Percentiles rank a stretch among this genome's conserved stretches.
Conservation (phyloP, 2,797 vertebrate species). For the Chelonia mydas region DNA sequence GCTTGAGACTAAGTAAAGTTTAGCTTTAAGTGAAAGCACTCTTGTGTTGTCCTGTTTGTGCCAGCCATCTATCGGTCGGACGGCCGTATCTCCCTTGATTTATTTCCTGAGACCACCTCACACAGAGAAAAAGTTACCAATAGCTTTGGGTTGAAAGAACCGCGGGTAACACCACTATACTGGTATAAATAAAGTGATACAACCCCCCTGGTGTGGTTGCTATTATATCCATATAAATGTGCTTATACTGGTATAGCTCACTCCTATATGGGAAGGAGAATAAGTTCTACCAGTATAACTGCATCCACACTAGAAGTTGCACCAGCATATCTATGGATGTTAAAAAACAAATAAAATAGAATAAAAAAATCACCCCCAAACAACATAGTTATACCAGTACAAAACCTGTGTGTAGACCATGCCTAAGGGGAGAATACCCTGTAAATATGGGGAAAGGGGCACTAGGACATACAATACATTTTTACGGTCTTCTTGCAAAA, state of each 20-base stretch:
- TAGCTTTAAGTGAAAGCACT: too few species aligned
- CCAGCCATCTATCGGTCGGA: too few species aligned
- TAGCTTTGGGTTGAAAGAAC: too few species aligned
- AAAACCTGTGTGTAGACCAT: not conserved
- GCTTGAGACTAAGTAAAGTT: too few species aligned
- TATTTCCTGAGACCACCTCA: too few species aligned
- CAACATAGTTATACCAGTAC: not conserved
- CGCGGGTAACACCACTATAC: not conserved
- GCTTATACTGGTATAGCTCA: not conserved
- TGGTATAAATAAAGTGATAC: not conserved
- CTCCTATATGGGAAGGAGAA: too few species aligned
- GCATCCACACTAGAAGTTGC: not conserved
- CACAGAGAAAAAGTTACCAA: too few species aligned
- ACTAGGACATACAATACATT: not conserved
- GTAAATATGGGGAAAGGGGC: not conserved
- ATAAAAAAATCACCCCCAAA: not conserved
- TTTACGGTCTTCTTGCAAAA: not conserved
- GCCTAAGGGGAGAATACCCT: not conserved
- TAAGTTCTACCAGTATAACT: not conserved
- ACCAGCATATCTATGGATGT: not conserved
- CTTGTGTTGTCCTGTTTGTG: too few species aligned
- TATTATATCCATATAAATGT: not conserved
- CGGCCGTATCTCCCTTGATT: too few species aligned
- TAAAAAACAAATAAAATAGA: not conserved
- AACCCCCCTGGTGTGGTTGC: not conserved